Conservation (phyloP, 1,140 invertebrate genomes). For the Olivierus martensii region DNA sequence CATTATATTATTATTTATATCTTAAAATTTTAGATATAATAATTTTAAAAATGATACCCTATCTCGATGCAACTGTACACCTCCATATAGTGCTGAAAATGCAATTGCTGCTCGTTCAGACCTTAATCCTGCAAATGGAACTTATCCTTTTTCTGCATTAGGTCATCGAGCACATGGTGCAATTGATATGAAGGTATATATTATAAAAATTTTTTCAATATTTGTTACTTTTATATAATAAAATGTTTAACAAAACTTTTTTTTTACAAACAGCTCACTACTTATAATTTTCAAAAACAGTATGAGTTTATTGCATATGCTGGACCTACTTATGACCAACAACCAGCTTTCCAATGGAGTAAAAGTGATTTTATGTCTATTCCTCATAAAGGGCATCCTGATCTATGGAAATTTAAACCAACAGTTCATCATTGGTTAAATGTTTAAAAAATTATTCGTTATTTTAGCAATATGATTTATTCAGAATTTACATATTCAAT, state of each 20-base stretch:
- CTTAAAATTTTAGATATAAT: conserved; percentile 48
- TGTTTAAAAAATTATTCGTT: no score
- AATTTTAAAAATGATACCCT: conserved; percentile 53
- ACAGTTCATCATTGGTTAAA: conserved; percentile 32
- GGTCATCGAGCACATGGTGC: conserved; percentile 49
- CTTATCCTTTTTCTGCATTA: conserved; percentile 46
- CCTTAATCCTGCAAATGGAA: conserved; percentile 49
- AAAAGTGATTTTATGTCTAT: conserved; percentile 41
- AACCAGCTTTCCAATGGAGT: conserved; percentile 60
- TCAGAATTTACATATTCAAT: no score
- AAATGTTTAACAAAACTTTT: background rate
- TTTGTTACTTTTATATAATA: background rate
- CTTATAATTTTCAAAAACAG: conserved; percentile 27
- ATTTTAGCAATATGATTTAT: no score
- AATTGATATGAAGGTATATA: conserved; percentile 45
- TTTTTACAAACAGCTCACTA: conserved; percentile 30
- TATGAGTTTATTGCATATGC: conserved; percentile 41
- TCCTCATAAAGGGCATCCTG: conserved; percentile 58
- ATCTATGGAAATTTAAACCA: conserved; percentile 53
- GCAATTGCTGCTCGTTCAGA: conserved; percentile 54
- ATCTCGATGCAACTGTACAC: conserved; percentile 49
- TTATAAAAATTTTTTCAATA: background rate
- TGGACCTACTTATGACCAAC: conserved; percentile 43
- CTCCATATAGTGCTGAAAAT: conserved; percentile 56
- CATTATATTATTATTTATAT: no score